Evolutionary conservation across 2,113 vertebrate genomes (phyloP), one percentile per base, ranked within the genome.

Genomic region (Planiliza haematocheilus): DNA sequence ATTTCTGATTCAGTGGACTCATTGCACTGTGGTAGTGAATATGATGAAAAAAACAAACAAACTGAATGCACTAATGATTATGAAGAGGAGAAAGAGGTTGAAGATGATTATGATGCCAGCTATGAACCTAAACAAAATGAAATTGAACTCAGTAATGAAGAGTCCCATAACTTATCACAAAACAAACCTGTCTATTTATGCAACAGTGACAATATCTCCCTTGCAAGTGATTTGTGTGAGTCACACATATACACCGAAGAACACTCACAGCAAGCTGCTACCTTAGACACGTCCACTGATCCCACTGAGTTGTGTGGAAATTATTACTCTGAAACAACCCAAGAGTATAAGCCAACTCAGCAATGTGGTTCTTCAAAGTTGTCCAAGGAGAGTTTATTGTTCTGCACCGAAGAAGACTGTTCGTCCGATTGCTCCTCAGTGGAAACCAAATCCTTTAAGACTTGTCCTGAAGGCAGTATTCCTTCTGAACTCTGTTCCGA

Each of bases 381-480:
- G 13, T 70, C 39, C 1, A 77, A 68, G 9, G 63, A 69, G 21
- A 45, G 43, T 12, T 72, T 21, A 2, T 77, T 74, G 59, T 71
- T 76, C 49, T 78, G 49, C 21, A 6, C 18, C 0, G 89, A 89
- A 74, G 88, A 90, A 62, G 91, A 92, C 1, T 14, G 53, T 13
- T 70, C 55, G 10, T 92, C 90, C 7, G 84, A 90, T 14, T 87
- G 82, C 70, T 92, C 91, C 1, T 91, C 88, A 14, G 14, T 66
- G 36, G 89, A 91, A 77, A 84, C 77, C 41, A 88, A 86, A 49
- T 90, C 86, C 37, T 91, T 92, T 62, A 67, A 91, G 53, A 87
- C 84, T 43, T 91, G 88, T 57, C 72, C 62, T 1, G 76, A 89
- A 4, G 77, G 78, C 53, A 85, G 75, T 37, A 48, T 71, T 65